Conservation (phyloP, 2,888 invertebrate species). For the Eupeodes latifasciatus region DNA sequence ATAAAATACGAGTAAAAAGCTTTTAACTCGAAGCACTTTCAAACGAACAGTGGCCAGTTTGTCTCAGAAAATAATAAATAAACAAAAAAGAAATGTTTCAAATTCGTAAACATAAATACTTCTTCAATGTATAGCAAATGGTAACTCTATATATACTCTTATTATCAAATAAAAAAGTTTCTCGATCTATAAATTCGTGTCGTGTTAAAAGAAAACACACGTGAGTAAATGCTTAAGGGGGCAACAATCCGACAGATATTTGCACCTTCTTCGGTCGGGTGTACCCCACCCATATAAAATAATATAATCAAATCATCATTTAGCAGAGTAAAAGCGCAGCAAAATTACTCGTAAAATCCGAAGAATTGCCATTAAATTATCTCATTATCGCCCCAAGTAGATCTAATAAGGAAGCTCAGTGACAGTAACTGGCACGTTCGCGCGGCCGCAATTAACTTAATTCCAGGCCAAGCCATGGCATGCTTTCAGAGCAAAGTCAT, state of each 20-base stretch:
- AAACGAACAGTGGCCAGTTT: constrained; percentile 59
- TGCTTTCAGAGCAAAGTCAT: constrained; percentile 62
- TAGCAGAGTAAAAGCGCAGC: constrained; percentile 68
- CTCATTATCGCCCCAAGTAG: constrained; percentile 63
- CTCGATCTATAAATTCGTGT: constrained; percentile 41
- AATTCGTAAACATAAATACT: constrained; percentile 7
- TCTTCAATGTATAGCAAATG: constrained; percentile 8
- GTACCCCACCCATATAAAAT: constrained; percentile 39
- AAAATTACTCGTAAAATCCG: constrained; percentile 75
- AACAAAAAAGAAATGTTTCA: constrained; percentile 33
- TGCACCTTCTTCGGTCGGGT: neutral
- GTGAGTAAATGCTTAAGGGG: constrained; percentile 52
- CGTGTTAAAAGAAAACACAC: constrained; percentile 13
- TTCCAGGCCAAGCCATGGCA: constrained; percentile 73
- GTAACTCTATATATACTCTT: neutral
- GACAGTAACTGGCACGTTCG: constrained; percentile 70
- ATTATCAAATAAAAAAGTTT: constrained; percentile 38
- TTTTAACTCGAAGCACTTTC: constrained; percentile 36
- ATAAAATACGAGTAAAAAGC: constrained; percentile 60
- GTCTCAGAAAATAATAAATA: constrained; percentile 32
- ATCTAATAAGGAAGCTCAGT: constrained; percentile 75
- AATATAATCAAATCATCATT: constrained; percentile 66
- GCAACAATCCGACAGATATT: constrained; percentile 33
- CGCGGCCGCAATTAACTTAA: constrained; percentile 69
- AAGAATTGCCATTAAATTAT: constrained; percentile 73